These are phyloP conservation scores for Polia nebulosa DNA, from an alignment of 2,888 invertebrate species.

Conservation along the genomic window DNA sequence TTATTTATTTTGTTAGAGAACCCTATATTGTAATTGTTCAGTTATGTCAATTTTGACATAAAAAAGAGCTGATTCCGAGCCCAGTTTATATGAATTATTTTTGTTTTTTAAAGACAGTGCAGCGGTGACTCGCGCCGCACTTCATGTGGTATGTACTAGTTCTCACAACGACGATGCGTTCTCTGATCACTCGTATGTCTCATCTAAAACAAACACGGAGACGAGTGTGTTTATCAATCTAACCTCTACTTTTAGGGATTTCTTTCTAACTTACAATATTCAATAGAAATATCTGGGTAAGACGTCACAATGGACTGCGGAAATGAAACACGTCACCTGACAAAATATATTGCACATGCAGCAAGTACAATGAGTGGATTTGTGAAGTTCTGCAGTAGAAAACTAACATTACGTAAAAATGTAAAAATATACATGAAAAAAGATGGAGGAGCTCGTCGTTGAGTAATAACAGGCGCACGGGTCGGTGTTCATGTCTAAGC, in stretches of 20 bases:
- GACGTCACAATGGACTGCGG: constrained; percentile 48
- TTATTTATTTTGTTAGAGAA: too few species aligned
- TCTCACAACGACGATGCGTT: too few species aligned
- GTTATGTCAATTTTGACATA: too few species aligned
- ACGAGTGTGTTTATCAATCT: constrained; percentile 57
- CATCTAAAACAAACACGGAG: constrained; percentile 41
- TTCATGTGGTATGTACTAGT: background rate
- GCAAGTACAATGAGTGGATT: constrained; percentile 18
- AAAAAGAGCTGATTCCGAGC: background rate
- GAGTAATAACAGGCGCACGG: too few species aligned
- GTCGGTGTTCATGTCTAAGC: too few species aligned
- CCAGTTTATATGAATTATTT: background rate
- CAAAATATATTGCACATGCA: constrained; percentile 36
- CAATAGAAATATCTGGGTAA: constrained; percentile 51
- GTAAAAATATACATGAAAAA: background rate
- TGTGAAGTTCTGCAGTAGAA: background rate
- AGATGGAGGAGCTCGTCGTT: too few species aligned
- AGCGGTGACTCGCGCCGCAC: background rate
- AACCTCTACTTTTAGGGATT: constrained; percentile 39
- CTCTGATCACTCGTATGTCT: background rate
- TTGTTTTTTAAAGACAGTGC: background rate
- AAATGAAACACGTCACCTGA: constrained; percentile 54
- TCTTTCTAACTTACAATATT: constrained; percentile 51
- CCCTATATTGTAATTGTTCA: too few species aligned
- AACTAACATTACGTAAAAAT: background rate